phyloP scores from a whole-genome alignment of 2,888 invertebrate genomes.

The Gnatocerus cornutus region DNA sequence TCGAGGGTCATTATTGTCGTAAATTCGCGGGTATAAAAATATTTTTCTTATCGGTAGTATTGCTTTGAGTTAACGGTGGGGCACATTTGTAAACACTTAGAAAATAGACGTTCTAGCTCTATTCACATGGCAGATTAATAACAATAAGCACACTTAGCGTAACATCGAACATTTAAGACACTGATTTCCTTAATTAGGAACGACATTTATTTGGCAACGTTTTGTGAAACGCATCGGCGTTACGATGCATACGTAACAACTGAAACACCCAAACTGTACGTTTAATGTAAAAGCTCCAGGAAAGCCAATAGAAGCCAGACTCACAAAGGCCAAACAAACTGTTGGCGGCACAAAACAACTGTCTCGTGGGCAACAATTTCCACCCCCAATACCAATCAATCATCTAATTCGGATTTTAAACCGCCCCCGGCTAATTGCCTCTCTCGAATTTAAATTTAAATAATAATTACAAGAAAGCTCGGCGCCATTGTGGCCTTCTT shows the following conservation, averaged over 20 bases:
- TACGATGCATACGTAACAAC: conserved; percentile 58
- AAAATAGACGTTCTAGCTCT: conserved; percentile 28
- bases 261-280: conserved; percentile 64
- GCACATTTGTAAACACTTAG: conserved; percentile 39
- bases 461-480: conserved; percentile 18
- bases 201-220: conserved; percentile 39
- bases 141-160: conserved; percentile 49
- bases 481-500: conserved; percentile 11
- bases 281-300: conserved; percentile 60
- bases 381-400: too few species aligned
- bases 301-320: conserved; percentile 68
- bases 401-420: too few species aligned
- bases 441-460: too few species aligned
- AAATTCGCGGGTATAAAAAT: conserved; percentile 45
- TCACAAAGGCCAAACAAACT: conserved; percentile 57
- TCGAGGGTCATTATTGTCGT: conserved; percentile 55
- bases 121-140: conserved; percentile 15
- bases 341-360: conserved; percentile 33
- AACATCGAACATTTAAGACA: conserved; percentile 53
- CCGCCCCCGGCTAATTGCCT: not conserved
- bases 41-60: conserved; percentile 38
- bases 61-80: conserved; percentile 34
- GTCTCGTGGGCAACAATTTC: not conserved
- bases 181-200: conserved; percentile 48
- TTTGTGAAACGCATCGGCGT: too few species aligned